Evolutionary conservation across 2,888 invertebrate genomes (phyloP).

Genomic region (Cheilosia scutellata): DNA sequence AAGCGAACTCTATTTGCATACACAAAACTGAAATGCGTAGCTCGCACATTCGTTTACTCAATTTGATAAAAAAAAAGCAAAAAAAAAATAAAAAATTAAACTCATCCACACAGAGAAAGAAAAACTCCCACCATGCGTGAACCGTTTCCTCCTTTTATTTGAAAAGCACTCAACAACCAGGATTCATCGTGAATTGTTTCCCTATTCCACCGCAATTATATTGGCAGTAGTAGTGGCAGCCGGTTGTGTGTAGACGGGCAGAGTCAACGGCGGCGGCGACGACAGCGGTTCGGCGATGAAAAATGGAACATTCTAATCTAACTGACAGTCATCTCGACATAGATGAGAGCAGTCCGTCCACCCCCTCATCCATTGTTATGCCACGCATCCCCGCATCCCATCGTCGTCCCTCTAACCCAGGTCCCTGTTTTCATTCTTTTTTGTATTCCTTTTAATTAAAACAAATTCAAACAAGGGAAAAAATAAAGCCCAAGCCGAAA

Average conservation of each 20-base stretch:
- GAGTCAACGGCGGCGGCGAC: background rate
- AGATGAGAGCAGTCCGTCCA: slow-evolving; percentile 47
- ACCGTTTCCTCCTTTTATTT: slow-evolving; percentile 79
- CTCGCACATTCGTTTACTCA: slow-evolving; percentile 66
- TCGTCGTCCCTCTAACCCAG: slow-evolving; percentile 45
- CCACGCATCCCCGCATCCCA: slow-evolving; percentile 45
- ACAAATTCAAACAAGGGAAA: slow-evolving; percentile 68
- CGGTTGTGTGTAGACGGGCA: background rate
- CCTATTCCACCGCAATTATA: slow-evolving; percentile 77
- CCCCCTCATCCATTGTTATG: slow-evolving; percentile 50
- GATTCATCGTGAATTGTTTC: slow-evolving; percentile 82
- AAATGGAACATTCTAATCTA: slow-evolving; percentile 68
- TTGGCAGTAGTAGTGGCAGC: slow-evolving; percentile 47
- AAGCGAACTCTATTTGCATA: slow-evolving; percentile 53
- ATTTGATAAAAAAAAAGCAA: slow-evolving; percentile 54
- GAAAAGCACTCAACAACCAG: slow-evolving; percentile 83
- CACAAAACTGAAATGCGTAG: slow-evolving; percentile 66
- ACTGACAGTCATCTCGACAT: slow-evolving; percentile 57
- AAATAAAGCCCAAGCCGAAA: slow-evolving; percentile 61
- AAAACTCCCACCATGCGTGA: slow-evolving; percentile 71
- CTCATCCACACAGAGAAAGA: slow-evolving; percentile 48
- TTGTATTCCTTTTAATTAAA: slow-evolving; percentile 67
- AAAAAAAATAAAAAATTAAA: slow-evolving; percentile 34
- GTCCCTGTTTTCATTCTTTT: slow-evolving; percentile 1
- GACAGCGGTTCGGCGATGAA: slow-evolving; percentile 28